These are phyloP conservation scores for Caranx melampygus DNA, from an alignment of 2,113 vertebrate species.

Conservation along the genomic window DNA sequence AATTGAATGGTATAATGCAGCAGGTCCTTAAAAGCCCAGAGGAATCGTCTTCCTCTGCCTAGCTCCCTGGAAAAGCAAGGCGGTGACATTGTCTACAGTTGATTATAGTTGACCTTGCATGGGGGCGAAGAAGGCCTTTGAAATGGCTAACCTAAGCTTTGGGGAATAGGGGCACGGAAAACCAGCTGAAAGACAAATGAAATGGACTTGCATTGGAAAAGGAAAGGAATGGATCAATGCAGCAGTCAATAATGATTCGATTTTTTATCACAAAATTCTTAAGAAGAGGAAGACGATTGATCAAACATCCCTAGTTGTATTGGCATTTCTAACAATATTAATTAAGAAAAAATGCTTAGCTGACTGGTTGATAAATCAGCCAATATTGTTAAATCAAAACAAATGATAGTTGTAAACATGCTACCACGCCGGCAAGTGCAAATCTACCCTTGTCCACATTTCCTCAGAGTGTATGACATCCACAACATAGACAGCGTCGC, in stretches of 20 bases:
- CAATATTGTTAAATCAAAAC: slow-evolving; percentile 81
- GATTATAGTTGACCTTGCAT: slow-evolving; percentile 85
- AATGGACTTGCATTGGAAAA: slow-evolving; percentile 76
- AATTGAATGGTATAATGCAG: slow-evolving; percentile 85
- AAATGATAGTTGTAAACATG: slow-evolving; percentile 79
- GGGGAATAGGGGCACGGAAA: slow-evolving; percentile 75
- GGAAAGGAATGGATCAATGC: slow-evolving; percentile 82
- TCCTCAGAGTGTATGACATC: slow-evolving; percentile 66
- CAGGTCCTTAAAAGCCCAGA: slow-evolving; percentile 77
- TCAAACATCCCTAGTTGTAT: slow-evolving; percentile 79
- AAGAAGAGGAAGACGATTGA: slow-evolving; percentile 84
- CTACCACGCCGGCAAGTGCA: slow-evolving; percentile 51
- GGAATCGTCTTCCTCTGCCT: slow-evolving; percentile 66
- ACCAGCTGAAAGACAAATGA: slow-evolving; percentile 79
- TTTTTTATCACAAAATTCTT: slow-evolving; percentile 86
- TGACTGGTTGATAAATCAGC: slow-evolving; percentile 78
- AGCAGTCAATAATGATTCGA: slow-evolving; percentile 81
- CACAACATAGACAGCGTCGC: slow-evolving; percentile 25
- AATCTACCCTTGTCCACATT: slow-evolving; percentile 67
- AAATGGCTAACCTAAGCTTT: slow-evolving; percentile 77
- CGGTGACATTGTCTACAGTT: slow-evolving; percentile 78
- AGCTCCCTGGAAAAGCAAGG: slow-evolving; percentile 64
- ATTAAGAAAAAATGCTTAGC: slow-evolving; percentile 86
- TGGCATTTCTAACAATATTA: slow-evolving; percentile 86
- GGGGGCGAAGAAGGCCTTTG: slow-evolving; percentile 72